These are phyloP conservation scores for Orchestes rusci DNA, from an alignment of 2,888 invertebrate species.

Conservation along the genomic window DNA sequence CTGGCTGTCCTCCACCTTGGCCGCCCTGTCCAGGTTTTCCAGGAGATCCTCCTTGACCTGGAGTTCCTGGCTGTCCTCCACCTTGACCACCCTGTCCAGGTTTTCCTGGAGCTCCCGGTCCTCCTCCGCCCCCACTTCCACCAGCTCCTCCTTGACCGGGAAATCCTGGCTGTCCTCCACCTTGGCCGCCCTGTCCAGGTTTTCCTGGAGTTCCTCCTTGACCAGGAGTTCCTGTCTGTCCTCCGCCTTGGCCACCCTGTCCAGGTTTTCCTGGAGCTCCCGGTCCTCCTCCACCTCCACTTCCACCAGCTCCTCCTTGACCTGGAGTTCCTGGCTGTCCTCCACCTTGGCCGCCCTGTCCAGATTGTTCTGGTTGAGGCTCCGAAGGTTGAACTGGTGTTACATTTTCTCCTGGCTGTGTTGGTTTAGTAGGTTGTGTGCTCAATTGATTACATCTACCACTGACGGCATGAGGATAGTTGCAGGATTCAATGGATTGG, in stretches of 20 bases:
- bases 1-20: too few relatives aligned
- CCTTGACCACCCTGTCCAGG: too few relatives aligned
- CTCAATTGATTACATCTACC: conserved; percentile 29
- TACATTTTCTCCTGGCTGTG: neutral
- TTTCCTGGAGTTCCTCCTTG: neutral
- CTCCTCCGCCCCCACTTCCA: too few relatives aligned
- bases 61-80: neutral
- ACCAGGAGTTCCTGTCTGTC: neutral
- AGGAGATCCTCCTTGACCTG: neutral
- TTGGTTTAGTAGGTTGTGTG: neutral
- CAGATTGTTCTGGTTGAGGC: neutral
- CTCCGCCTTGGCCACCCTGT: too few relatives aligned
- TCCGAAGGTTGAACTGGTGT: too few relatives aligned
- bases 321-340: neutral
- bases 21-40: neutral
- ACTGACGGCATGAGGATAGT: conserved; percentile 57
- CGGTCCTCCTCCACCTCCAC: too few relatives aligned
- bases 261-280: too few relatives aligned
- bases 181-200: too few relatives aligned
- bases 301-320: neutral
- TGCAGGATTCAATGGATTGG: conserved; percentile 58
- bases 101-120: too few relatives aligned
- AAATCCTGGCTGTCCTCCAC: neutral
- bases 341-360: too few relatives aligned
- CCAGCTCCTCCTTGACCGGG: neutral